These are phyloP conservation scores for Amaurobius ferox DNA, from an alignment of 2,888 invertebrate species.

Conservation along the genomic window DNA sequence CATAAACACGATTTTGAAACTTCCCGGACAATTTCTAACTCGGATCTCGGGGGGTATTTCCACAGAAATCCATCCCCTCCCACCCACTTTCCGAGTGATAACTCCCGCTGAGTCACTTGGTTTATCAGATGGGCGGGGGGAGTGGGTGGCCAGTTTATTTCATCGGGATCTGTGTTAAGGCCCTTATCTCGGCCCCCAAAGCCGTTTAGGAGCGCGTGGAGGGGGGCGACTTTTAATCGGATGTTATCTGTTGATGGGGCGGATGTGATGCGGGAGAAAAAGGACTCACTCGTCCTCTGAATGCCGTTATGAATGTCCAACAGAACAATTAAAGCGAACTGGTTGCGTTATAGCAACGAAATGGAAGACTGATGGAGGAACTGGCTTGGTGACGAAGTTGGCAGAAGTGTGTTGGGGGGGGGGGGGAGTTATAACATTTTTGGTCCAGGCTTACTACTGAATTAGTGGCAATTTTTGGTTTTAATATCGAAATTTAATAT, in stretches of 20 bases:
- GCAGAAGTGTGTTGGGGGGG: too few species aligned
- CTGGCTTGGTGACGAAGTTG: too few species aligned
- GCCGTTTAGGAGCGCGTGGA: constrained; percentile 35
- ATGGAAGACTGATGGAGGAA: too few species aligned
- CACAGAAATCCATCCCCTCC: constrained; percentile 38
- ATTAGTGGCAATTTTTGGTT: too few species aligned
- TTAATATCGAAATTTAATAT: too few species aligned
- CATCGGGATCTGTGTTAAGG: constrained; percentile 12
- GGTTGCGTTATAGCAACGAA: too few species aligned
- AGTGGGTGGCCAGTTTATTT: constrained; percentile 33
- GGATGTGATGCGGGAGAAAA: constrained; percentile 6
- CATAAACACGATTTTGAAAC: constrained; percentile 49
- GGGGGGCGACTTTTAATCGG: constrained; percentile 6
- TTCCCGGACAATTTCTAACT: not conserved
- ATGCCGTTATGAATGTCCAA: not conserved
- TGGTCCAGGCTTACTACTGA: too few species aligned
- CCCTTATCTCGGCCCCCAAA: constrained; percentile 26
- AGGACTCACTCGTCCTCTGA: not conserved
- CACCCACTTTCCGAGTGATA: not conserved
- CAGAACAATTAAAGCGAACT: not conserved
- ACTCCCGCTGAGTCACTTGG: constrained; percentile 34
- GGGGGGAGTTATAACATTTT: too few species aligned
- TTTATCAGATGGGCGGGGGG: not conserved
- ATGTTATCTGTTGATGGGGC: constrained; percentile 11
- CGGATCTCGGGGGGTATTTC: not conserved